These are phyloP conservation scores for Pyxicephalus adspersus DNA, from an alignment of 2,113 vertebrate species.

Conservation along the genomic window DNA sequence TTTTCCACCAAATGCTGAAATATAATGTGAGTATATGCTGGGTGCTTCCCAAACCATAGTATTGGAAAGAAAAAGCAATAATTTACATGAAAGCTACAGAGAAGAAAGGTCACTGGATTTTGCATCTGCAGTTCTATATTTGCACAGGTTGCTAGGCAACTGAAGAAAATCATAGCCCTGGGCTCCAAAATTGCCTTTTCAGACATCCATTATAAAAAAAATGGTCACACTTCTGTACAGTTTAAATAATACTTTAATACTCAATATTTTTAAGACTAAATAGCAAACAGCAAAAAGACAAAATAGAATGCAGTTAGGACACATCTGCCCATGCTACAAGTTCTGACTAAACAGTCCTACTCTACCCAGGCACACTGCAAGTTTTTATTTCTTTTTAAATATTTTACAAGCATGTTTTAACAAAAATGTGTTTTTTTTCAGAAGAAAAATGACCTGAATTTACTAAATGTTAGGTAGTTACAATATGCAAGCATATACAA, in stretches of 20 bases:
- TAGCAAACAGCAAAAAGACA: too few relatives aligned
- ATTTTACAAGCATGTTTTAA: too few relatives aligned
- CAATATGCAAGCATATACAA: too few relatives aligned
- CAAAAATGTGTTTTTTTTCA: too few relatives aligned
- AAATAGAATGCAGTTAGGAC: too few relatives aligned
- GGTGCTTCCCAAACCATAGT: slow-evolving; percentile 12
- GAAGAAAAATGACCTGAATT: too few relatives aligned
- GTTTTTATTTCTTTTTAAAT: too few relatives aligned
- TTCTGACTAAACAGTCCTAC: too few relatives aligned
- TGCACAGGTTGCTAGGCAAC: slow-evolving; percentile 73
- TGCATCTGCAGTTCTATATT: slow-evolving; percentile 72
- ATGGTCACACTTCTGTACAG: slow-evolving; percentile 30
- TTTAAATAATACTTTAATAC: slow-evolving; percentile 1
- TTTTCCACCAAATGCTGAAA: slow-evolving; percentile 14
- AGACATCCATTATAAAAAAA: slow-evolving; percentile 65
- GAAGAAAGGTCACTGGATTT: slow-evolving; percentile 70
- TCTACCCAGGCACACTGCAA: too few relatives aligned
- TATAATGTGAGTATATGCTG: slow-evolving; percentile 3
- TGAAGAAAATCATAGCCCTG: slow-evolving; percentile 65
- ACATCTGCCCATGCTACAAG: too few relatives aligned
- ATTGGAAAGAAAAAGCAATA: slow-evolving; percentile 47
- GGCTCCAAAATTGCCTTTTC: slow-evolving; percentile 62
- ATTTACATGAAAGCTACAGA: slow-evolving; percentile 51
- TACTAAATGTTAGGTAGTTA: too few relatives aligned
- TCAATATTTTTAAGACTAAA: too few relatives aligned